phyloP scores from a whole-genome alignment of 2,113 vertebrate genomes.

The Leptosomus discolor region DNA sequence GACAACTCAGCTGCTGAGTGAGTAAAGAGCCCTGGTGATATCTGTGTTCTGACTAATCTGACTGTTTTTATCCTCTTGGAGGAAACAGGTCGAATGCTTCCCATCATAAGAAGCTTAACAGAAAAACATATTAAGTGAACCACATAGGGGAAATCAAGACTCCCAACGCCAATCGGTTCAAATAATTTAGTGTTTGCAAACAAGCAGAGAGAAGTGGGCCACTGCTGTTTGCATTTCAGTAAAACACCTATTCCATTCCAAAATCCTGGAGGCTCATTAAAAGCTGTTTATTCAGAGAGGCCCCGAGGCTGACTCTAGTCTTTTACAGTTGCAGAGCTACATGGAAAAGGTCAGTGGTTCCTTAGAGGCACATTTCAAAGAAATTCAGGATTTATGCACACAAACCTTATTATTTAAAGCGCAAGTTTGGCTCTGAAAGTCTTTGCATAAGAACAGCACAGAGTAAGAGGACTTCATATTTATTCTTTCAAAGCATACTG shows the following conservation, averaged over 20 bases:
- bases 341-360: neutral
- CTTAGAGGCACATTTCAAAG: slow-evolving; percentile 21
- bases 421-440: neutral
- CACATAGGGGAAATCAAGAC: neutral
- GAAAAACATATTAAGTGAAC: neutral
- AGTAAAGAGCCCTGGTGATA: neutral
- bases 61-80: neutral
- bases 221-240: neutral
- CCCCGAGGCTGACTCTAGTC: neutral
- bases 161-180: neutral
- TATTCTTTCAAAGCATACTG: neutral
- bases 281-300: neutral
- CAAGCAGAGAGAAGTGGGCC: neutral
- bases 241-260: neutral
- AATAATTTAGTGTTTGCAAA: neutral
- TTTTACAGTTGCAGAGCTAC: neutral
- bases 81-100: neutral
- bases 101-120: neutral
- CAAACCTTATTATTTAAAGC: neutral
- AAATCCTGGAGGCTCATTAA: neutral
- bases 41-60: neutral
- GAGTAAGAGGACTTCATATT: neutral
- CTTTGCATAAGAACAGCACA: neutral
- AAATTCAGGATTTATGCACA: neutral
- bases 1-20: neutral